Conservation (phyloP, 2,888 invertebrate genomes). For the Nephrotoma guestfalica region DNA sequence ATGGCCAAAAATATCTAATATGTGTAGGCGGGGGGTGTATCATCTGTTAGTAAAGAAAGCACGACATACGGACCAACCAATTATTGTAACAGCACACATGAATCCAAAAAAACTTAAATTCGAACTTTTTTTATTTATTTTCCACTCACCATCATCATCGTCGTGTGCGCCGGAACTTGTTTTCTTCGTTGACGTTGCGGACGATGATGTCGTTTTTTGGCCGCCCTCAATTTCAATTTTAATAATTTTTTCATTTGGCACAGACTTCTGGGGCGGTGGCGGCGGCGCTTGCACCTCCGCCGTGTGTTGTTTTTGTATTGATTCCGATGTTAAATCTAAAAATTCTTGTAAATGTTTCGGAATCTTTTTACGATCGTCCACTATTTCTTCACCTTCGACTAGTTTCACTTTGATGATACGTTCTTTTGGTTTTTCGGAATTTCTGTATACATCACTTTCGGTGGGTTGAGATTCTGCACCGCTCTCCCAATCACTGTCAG, state of each 20-base stretch:
- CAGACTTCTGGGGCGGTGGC: not conserved
- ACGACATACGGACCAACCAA: constrained; percentile 23
- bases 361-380: constrained; percentile 45
- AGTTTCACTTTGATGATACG: constrained; percentile 31
- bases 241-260: not conserved
- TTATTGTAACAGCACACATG: constrained; percentile 25
- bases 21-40: not conserved
- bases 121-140: not conserved
- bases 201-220: not conserved
- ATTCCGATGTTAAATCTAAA: constrained; percentile 37
- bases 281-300: not conserved
- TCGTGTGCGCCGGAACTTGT: not conserved
- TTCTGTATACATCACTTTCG: constrained; percentile 15
- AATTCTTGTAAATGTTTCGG: constrained; percentile 71
- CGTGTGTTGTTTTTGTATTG: constrained; percentile 10
- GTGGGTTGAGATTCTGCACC: constrained; percentile 36
- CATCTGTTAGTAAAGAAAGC: constrained; percentile 15
- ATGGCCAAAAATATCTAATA: not conserved
- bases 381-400: constrained; percentile 44
- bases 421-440: not conserved
- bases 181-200: not conserved
- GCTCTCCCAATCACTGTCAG: constrained; percentile 49
- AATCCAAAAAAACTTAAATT: constrained; percentile 21
- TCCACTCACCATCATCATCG: constrained; percentile 4
- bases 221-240: not conserved